Conservation (phyloP, 2,888 invertebrate genomes). For the Tolmerus cingulatus region DNA sequence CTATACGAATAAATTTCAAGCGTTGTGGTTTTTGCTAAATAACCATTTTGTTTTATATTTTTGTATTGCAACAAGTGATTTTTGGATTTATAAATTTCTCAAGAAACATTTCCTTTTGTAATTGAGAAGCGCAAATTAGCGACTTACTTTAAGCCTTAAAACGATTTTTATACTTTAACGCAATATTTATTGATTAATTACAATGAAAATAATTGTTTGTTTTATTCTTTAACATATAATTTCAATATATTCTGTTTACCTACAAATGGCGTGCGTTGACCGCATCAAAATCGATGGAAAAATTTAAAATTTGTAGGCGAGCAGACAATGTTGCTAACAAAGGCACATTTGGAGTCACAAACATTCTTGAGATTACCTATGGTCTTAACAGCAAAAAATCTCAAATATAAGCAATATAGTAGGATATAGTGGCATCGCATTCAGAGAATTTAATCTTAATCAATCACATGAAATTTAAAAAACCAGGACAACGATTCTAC, state of each 20-base stretch:
- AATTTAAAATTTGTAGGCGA: no score
- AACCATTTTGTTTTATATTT: background rate
- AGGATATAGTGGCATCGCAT: no score
- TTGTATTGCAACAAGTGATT: background rate
- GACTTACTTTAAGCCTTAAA: slow-evolving; percentile 10
- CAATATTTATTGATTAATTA: slow-evolving; percentile 31
- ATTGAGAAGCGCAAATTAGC: slow-evolving; percentile 17
- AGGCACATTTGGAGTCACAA: no score
- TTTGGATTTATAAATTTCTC: background rate
- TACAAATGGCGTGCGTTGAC: no score
- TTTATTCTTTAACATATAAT: background rate
- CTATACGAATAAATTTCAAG: background rate
- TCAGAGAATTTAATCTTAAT: no score
- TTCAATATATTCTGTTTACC: background rate
- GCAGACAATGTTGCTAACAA: no score
- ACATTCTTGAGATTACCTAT: no score
- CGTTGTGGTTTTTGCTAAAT: background rate
- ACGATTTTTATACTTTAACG: slow-evolving; percentile 10
- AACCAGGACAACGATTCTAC: no score
- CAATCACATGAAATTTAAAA: no score
- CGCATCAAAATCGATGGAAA: no score
- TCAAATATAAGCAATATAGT: no score
- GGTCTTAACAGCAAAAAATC: no score
- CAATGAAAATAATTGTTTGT: background rate
- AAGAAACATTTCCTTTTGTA: background rate